Conservation (phyloP, 2,888 invertebrate genomes). For the Platycheirus rosarum region DNA sequence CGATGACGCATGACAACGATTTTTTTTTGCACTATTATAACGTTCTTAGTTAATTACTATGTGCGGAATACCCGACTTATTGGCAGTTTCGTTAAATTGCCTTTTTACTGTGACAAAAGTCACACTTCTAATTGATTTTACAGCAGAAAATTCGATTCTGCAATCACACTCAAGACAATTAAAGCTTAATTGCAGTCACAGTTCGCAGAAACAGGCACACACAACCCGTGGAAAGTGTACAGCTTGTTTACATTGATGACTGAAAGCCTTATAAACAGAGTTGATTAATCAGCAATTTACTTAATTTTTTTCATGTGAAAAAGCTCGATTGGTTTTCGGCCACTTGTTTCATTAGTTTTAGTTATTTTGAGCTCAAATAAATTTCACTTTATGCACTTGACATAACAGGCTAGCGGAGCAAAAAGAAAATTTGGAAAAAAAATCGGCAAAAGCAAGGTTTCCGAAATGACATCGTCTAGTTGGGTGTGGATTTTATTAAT, state of each 20-base stretch:
- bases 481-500: constrained; percentile 1
- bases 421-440: constrained; percentile 24
- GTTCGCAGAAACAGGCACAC: background rate
- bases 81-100: too few species aligned
- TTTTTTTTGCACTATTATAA: constrained; percentile 18
- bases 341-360: background rate
- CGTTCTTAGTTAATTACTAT: background rate
- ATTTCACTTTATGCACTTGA: constrained; percentile 68
- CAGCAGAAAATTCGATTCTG: background rate
- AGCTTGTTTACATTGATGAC: constrained; percentile 28
- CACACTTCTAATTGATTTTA: background rate
- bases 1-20: constrained; percentile 34
- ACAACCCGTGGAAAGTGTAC: background rate
- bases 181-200: constrained; percentile 6
- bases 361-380: constrained; percentile 13
- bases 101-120: too few species aligned
- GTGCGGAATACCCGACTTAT: constrained; percentile 22
- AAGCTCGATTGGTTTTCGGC: background rate
- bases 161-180: background rate
- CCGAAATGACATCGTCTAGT: constrained; percentile 36
- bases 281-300: constrained; percentile 18
- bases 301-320: background rate
- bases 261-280: constrained; percentile 22
- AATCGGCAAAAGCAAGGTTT: constrained; percentile 30
- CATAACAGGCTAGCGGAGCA: constrained; percentile 23